Evolutionary conservation across 2,888 invertebrate species (phyloP).

Genomic region (Drosophila cracens): DNA sequence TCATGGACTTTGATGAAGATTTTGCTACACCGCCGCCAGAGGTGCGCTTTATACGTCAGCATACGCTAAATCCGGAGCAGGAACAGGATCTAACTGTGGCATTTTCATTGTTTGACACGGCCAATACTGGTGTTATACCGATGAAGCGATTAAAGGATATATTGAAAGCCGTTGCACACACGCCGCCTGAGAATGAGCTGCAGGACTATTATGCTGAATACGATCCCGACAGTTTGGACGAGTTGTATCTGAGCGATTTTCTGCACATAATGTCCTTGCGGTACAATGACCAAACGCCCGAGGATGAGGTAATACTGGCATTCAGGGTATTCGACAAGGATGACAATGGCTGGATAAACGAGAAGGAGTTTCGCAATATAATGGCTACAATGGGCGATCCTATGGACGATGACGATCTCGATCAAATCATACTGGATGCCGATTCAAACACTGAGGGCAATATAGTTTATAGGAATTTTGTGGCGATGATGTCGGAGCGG

Average conservation of each 20-base stretch:
- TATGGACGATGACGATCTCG: constrained; percentile 60
- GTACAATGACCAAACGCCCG: constrained; percentile 43
- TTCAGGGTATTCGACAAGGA: constrained; percentile 61
- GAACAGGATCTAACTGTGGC: constrained; percentile 48
- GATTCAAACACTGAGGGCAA: constrained; percentile 65
- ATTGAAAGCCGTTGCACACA: constrained; percentile 55
- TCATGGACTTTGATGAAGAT: constrained; percentile 61
- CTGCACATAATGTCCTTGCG: constrained; percentile 59
- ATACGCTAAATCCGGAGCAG: constrained; percentile 46
- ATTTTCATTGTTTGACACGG: constrained; percentile 52
- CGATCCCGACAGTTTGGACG: constrained; percentile 59
- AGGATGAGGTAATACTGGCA: constrained; percentile 63
- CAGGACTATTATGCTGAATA: constrained; percentile 54
- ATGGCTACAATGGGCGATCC: constrained; percentile 53
- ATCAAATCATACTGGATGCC: constrained; percentile 57
- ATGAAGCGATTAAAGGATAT: constrained; percentile 53
- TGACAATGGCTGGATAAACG: constrained; percentile 50
- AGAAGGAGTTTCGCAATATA: constrained; percentile 53
- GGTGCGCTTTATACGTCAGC: constrained; percentile 38
- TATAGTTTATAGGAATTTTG: constrained; percentile 61
- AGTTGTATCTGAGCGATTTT: constrained; percentile 58
- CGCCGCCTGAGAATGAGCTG: constrained; percentile 56
- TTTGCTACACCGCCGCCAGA: constrained; percentile 59
- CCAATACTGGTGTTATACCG: constrained; percentile 33
- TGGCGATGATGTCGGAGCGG: constrained; percentile 50